These are phyloP conservation scores for Phoxinus phoxinus DNA, from an alignment of 2,113 vertebrate genomes.

Conservation along the genomic window DNA sequence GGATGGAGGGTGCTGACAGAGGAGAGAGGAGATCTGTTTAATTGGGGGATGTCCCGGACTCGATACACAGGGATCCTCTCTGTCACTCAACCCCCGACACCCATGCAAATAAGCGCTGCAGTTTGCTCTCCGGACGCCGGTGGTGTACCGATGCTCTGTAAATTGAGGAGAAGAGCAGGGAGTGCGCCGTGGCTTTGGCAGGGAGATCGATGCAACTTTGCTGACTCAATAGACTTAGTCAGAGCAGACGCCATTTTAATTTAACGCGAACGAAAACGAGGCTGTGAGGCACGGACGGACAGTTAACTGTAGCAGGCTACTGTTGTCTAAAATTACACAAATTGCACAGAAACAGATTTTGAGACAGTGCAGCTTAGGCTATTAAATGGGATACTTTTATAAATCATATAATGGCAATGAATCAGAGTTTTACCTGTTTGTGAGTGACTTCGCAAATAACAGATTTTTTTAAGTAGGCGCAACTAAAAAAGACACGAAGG, in stretches of 20 bases:
- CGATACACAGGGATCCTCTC: constrained; percentile 75
- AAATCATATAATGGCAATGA: neutral
- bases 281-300: constrained; percentile 37
- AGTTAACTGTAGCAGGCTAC: neutral
- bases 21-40: constrained; percentile 72
- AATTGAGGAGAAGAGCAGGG: constrained; percentile 59
- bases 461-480: neutral
- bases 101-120: constrained; percentile 74
- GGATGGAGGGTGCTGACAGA: constrained; percentile 74
- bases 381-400: neutral
- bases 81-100: constrained; percentile 69
- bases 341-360: neutral
- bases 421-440: neutral
- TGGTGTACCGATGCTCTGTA: constrained; percentile 66
- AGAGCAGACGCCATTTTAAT: constrained; percentile 8
- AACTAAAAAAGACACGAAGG: neutral
- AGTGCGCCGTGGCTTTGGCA: constrained; percentile 65
- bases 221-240: constrained; percentile 69
- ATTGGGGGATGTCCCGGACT: constrained; percentile 78
- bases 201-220: constrained; percentile 75
- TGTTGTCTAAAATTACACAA: neutral
- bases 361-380: neutral
- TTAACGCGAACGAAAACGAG: constrained; percentile 3
- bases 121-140: constrained; percentile 70
- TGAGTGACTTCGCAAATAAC: neutral